Evolutionary conservation across 1,140 invertebrate species (phyloP).

Genomic region (Ladona fulva): DNA sequence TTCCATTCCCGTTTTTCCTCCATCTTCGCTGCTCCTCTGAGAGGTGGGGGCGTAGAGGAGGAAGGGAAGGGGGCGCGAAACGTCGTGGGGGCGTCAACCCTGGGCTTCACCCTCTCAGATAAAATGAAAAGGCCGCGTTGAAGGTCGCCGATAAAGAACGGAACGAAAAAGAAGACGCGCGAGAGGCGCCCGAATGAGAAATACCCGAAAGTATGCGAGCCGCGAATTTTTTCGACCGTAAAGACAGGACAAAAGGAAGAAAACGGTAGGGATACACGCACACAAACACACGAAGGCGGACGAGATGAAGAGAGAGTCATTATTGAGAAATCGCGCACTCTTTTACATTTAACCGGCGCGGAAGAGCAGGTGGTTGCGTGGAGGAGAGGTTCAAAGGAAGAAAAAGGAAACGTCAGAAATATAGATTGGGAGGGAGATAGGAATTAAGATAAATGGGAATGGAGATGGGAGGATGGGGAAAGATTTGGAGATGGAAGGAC

Average conservation of each 20-base stretch:
- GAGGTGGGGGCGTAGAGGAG: background rate
- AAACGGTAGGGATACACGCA: background rate
- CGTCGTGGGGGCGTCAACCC: background rate
- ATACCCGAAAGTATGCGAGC: background rate
- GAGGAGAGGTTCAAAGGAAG: too few species aligned
- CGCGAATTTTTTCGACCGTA: background rate
- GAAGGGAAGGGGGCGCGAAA: background rate
- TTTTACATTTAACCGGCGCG: too few species aligned
- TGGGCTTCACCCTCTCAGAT: background rate
- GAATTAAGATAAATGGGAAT: too few species aligned
- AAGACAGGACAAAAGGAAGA: background rate
- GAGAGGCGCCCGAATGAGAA: background rate
- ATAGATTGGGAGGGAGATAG: too few species aligned
- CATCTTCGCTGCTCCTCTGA: too few species aligned
- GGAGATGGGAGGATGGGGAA: too few species aligned
- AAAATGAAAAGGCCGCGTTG: background rate
- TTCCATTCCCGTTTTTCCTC: too few species aligned
- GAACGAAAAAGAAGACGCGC: background rate
- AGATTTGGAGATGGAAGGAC: too few species aligned
- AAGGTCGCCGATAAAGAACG: constrained; percentile 7
- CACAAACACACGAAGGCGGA: background rate
- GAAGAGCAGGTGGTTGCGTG: too few species aligned
- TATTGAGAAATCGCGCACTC: background rate
- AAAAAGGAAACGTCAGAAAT: too few species aligned
- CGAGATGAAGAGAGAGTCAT: background rate